Conservation (phyloP, 2,797 vertebrate genomes). For the Pseudomugil tenellus region DNA sequence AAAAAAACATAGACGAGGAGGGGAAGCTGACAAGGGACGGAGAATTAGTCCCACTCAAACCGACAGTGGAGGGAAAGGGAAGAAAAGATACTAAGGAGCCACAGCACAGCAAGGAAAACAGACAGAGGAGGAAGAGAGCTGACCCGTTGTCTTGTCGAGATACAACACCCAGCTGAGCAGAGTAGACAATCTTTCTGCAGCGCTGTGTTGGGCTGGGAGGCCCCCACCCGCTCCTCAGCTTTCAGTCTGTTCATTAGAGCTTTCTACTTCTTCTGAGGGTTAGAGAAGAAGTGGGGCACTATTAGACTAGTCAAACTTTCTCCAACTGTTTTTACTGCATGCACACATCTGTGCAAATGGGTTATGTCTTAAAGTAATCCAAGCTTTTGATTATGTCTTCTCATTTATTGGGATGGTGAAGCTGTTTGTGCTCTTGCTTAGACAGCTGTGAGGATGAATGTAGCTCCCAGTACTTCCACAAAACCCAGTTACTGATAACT, state of each 20-base stretch:
- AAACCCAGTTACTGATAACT: background rate
- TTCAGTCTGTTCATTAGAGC: conserved; percentile 38
- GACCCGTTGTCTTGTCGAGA: conserved; percentile 54
- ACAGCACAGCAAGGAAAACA: conserved; percentile 29
- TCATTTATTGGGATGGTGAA: conserved; percentile 5
- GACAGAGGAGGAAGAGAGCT: conserved; percentile 27
- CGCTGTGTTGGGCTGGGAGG: conserved; percentile 29
- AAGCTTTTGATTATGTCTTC: conserved; percentile 18
- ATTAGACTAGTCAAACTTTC: conserved; percentile 6
- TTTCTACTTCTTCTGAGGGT: conserved; percentile 33
- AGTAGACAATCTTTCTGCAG: conserved; percentile 45
- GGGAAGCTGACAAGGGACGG: conserved; percentile 44
- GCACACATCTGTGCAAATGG: conserved; percentile 11
- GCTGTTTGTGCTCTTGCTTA: conserved; percentile 8
- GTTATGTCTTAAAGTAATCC: conserved; percentile 27
- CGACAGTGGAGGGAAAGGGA: conserved; percentile 33
- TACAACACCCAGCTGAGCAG: conserved; percentile 52
- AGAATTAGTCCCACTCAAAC: conserved; percentile 45
- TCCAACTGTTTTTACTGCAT: background rate
- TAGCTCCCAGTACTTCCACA: background rate
- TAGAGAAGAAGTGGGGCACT: background rate
- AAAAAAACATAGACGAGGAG: conserved; percentile 12
- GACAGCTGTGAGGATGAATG: conserved; percentile 21
- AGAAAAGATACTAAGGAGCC: conserved; percentile 52
- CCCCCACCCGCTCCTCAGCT: conserved; percentile 18